Evolutionary conservation across 2,797 vertebrate species (phyloP).

Genomic region (Takifugu ocellatus): DNA sequence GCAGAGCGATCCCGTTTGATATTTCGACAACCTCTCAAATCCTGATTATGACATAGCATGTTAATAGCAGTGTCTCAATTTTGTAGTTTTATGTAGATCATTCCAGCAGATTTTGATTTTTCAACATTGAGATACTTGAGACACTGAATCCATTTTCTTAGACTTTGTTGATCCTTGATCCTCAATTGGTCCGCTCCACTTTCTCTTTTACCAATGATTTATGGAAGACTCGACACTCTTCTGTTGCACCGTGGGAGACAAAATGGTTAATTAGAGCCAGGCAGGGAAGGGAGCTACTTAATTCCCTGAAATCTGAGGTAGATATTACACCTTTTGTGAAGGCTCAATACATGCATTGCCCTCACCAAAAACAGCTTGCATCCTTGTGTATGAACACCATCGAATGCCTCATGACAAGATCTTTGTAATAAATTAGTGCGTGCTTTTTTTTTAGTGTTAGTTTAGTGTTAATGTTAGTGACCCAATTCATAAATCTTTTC

Average conservation of each 20-base stretch:
- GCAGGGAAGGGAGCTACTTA: slow-evolving; percentile 31
- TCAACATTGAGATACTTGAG: slow-evolving; percentile 36
- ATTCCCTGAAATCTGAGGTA: slow-evolving; percentile 31
- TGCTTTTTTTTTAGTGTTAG: neutral
- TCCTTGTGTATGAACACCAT: neutral
- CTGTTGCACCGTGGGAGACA: slow-evolving; percentile 28
- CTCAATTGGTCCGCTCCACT: neutral
- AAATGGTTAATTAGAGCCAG: slow-evolving; percentile 38
- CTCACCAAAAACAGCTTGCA: slow-evolving; percentile 20
- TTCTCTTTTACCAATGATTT: slow-evolving; percentile 30
- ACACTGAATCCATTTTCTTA: slow-evolving; percentile 12
- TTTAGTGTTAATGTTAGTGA: too few relatives aligned
- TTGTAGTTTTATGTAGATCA: slow-evolving; percentile 27
- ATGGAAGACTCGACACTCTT: slow-evolving; percentile 36
- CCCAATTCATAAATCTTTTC: too few relatives aligned
- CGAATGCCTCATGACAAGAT: slow-evolving; percentile 3
- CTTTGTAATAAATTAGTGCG: slow-evolving; percentile 3
- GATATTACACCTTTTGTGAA: slow-evolving; percentile 25
- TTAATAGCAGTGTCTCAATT: slow-evolving; percentile 35
- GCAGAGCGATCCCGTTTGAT: slow-evolving; percentile 20
- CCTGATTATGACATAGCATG: slow-evolving; percentile 31
- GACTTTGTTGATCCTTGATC: too few relatives aligned
- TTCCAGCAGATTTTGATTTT: slow-evolving; percentile 24
- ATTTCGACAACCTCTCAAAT: slow-evolving; percentile 27
- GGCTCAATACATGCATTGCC: slow-evolving; percentile 21